phyloP scores from a whole-genome alignment of 2,113 vertebrate species.

The Cinclus cinclus region DNA sequence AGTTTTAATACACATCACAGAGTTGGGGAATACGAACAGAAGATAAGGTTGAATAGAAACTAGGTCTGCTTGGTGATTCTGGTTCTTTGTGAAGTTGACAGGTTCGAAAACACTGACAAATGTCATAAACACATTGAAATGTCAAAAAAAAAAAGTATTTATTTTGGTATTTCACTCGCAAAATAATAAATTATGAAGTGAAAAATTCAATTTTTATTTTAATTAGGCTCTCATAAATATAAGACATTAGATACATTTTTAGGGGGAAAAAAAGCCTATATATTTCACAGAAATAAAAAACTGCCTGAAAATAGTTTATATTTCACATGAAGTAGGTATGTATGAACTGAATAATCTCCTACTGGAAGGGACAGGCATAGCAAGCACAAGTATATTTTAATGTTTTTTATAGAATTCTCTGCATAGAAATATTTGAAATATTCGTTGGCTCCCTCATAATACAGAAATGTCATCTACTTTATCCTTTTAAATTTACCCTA shows the following conservation, averaged over 20 bases:
- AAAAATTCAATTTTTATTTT: not conserved
- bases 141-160: not conserved
- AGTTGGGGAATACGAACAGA: not conserved
- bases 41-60: not conserved
- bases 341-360: not conserved
- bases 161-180: not conserved
- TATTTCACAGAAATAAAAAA: not conserved
- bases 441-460: not conserved
- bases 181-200: not conserved
- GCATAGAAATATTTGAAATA: not conserved
- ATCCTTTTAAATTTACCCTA: not conserved
- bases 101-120: not conserved
- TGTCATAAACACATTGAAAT: not conserved
- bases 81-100: not conserved
- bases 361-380: not conserved
- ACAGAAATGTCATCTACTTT: not conserved
- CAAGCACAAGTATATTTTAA: not conserved
- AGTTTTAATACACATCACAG: not conserved
- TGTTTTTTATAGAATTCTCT: not conserved
- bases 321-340: not conserved
- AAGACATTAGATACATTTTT: not conserved
- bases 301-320: not conserved
- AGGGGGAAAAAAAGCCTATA: rapidly evolving
- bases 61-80: not conserved
- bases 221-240: not conserved